Percentiles rank a stretch among this genome's conserved stretches.
Conservation (phyloP, 2,797 vertebrate genomes). For the Mionectes olivaceus region DNA sequence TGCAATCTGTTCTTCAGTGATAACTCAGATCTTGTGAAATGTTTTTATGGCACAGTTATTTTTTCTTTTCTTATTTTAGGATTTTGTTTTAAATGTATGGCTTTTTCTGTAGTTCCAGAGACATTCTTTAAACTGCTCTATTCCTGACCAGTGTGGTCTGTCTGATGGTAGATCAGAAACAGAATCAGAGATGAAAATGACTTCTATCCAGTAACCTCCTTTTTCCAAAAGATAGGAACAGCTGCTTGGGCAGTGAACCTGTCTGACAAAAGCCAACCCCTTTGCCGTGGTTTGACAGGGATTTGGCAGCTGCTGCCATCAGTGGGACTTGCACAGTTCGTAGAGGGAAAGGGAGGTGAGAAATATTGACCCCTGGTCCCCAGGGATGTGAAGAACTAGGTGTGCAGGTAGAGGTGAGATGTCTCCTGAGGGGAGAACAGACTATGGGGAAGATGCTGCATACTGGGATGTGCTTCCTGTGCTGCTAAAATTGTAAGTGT, state of each 20-base stretch:
- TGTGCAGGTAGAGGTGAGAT: neutral
- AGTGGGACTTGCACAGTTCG: neutral
- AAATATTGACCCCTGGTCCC: rapidly evolving
- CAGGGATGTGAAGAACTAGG: rapidly evolving
- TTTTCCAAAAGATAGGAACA: neutral
- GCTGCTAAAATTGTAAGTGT: neutral
- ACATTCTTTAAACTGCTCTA: neutral
- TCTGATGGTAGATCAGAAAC: neutral
- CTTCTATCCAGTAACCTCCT: neutral
- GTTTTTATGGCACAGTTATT: neutral
- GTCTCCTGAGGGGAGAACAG: rapidly evolving
- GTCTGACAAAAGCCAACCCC: neutral
- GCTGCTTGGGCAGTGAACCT: neutral
- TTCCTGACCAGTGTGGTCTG: neutral
- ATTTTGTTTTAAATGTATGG: neutral
- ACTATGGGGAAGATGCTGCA: rapidly evolving
- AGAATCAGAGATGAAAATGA: neutral
- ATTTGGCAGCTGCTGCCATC: neutral
- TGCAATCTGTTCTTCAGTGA: neutral
- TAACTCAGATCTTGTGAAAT: neutral
- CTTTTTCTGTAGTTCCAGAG: neutral
- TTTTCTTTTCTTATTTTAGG: neutral
- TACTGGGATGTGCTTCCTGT: neutral
- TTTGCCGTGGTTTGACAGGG: neutral
- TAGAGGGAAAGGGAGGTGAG: neutral